phyloP scores from a whole-genome alignment of 2,888 invertebrate species.

The Brenthis ino region DNA sequence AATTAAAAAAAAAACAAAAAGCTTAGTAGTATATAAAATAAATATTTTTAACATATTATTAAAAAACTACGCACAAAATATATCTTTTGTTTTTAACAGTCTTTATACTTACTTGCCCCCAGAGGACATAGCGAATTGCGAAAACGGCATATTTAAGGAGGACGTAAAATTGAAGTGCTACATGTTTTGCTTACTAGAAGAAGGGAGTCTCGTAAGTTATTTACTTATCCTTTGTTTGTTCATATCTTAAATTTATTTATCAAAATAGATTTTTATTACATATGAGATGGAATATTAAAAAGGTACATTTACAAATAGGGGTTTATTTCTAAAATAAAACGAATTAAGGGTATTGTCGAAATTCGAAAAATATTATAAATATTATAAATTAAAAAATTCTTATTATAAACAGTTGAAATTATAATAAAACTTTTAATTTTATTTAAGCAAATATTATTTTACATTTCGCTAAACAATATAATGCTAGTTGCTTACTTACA shows the following conservation, averaged over 20 bases:
- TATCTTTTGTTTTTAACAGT: conserved; percentile 26
- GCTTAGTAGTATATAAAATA: too few species aligned
- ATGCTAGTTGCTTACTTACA: too few species aligned
- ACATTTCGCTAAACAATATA: too few species aligned
- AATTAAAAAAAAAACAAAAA: too few species aligned
- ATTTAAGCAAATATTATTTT: too few species aligned
- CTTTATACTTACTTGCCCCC: conserved; percentile 71
- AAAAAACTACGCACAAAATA: conserved; percentile 11
- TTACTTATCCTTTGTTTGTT: conserved; percentile 63
- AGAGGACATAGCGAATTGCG: conserved; percentile 81
- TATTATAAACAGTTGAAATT: too few species aligned
- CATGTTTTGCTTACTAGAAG: conserved; percentile 80
- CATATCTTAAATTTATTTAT: conserved; percentile 42
- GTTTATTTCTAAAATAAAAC: too few species aligned
- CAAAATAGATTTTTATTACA: conserved; percentile 35
- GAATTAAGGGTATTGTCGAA: too few species aligned
- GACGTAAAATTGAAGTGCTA: conserved; percentile 80
- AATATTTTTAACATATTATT: not conserved
- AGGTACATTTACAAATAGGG: too few species aligned
- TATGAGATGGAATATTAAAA: conserved; percentile 4
- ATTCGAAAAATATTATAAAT: too few species aligned
- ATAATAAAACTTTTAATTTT: too few species aligned
- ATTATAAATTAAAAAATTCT: too few species aligned
- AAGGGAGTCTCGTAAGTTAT: conserved; percentile 77
- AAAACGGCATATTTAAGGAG: conserved; percentile 81